These are phyloP conservation scores for Entomobrya proxima DNA, from an alignment of 2,888 invertebrate genomes.

Conservation along the genomic window DNA sequence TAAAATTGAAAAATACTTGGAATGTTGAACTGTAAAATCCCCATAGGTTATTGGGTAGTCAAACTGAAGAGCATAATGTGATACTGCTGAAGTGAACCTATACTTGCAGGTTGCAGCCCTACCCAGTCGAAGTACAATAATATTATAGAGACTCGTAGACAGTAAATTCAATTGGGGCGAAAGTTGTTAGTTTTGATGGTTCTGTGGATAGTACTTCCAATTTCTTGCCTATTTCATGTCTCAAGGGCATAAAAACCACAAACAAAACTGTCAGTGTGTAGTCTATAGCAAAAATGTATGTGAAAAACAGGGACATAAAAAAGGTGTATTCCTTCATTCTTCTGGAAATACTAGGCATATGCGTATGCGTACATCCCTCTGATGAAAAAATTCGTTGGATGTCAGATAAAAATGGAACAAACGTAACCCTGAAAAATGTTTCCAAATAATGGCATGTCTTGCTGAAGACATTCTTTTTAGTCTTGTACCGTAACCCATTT, in stretches of 20 bases:
- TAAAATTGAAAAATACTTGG: constrained; percentile 36
- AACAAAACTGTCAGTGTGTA: constrained; percentile 57
- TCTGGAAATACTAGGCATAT: neutral
- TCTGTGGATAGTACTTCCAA: constrained; percentile 47
- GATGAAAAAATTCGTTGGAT: neutral
- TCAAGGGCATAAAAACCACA: constrained; percentile 59
- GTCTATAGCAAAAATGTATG: constrained; percentile 18
- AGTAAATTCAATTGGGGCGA: constrained; percentile 62
- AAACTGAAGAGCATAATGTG: constrained; percentile 9
- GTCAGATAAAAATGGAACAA: neutral
- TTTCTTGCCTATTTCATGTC: constrained; percentile 56
- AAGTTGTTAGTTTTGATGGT: constrained; percentile 61
- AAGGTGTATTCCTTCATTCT: neutral
- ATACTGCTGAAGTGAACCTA: neutral
- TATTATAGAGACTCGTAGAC: constrained; percentile 6
- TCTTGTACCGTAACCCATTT: no score
- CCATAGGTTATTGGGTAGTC: constrained; percentile 12
- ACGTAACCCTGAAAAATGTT: neutral
- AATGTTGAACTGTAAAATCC: constrained; percentile 29
- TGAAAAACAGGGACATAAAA: neutral
- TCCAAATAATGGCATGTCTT: no score
- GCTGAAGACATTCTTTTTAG: no score
- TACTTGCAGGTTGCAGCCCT: neutral
- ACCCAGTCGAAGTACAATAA: no score
- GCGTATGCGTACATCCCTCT: neutral